These are phyloP conservation scores for Nerophis lumbriciformis DNA, from an alignment of 2,113 vertebrate species.

Conservation along the genomic window DNA sequence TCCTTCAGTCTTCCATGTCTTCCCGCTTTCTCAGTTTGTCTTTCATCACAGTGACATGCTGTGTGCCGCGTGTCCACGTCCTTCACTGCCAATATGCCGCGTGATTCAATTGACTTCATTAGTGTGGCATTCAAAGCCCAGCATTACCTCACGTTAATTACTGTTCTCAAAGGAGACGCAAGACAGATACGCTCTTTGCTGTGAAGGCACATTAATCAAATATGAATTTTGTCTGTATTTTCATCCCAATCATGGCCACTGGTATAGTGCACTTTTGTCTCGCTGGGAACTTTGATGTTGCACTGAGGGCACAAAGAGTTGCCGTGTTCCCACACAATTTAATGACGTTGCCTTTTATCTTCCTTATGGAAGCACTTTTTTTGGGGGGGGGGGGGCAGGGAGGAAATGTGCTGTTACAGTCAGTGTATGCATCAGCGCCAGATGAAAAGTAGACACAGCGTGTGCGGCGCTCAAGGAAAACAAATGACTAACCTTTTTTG, in stretches of 20 bases:
- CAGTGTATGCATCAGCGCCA: slow-evolving; percentile 19
- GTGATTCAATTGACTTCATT: slow-evolving; percentile 51
- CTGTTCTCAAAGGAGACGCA: slow-evolving; percentile 36
- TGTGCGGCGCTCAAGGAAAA: neutral
- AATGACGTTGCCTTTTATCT: slow-evolving; percentile 44
- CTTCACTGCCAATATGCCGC: slow-evolving; percentile 30
- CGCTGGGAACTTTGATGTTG: slow-evolving; percentile 57
- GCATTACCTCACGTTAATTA: slow-evolving; percentile 44
- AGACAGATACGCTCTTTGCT: slow-evolving; percentile 39
- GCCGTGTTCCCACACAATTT: slow-evolving; percentile 42
- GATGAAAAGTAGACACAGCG: slow-evolving; percentile 7
- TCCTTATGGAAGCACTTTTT: slow-evolving; percentile 27
- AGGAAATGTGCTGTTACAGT: slow-evolving; percentile 7
- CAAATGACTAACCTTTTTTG: slow-evolving; percentile 1
- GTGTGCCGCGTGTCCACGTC: slow-evolving; percentile 10
- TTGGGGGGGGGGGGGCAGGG: neutral
- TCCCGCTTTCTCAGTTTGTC: slow-evolving; percentile 8
- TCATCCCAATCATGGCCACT: slow-evolving; percentile 47
- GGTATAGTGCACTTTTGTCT: slow-evolving; percentile 29
- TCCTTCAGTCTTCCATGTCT: neutral
- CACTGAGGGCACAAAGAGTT: slow-evolving; percentile 40
- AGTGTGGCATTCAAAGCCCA: slow-evolving; percentile 39
- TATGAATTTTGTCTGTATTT: slow-evolving; percentile 44
- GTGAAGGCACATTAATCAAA: slow-evolving; percentile 36
- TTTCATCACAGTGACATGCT: slow-evolving; percentile 10